phyloP scores from a whole-genome alignment of 1,140 invertebrate genomes.

The Heliothis virescens region DNA sequence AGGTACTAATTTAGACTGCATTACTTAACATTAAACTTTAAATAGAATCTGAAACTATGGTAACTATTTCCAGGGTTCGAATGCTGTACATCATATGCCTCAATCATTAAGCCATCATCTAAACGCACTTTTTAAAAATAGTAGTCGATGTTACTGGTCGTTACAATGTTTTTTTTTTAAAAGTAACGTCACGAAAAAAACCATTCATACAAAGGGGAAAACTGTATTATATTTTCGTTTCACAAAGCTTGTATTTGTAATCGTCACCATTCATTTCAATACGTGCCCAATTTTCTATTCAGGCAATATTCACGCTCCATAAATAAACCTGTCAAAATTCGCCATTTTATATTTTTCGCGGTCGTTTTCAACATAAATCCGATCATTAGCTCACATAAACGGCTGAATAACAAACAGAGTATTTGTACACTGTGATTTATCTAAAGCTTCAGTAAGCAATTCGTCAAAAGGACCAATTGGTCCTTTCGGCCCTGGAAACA shows the following conservation, averaged over 20 bases:
- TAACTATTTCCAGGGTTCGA: no score
- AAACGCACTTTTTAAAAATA: neutral
- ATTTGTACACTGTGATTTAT: neutral
- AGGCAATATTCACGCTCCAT: neutral
- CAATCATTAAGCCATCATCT: no score
- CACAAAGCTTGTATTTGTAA: slow-evolving; percentile 21
- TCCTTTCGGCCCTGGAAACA: slow-evolving; percentile 23
- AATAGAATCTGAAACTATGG: no score
- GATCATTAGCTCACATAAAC: neutral
- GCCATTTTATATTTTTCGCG: slow-evolving; percentile 1
- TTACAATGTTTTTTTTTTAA: neutral
- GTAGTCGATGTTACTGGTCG: neutral
- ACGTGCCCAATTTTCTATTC: slow-evolving; percentile 21
- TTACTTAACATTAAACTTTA: no score
- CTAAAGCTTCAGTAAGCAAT: slow-evolving; percentile 7
- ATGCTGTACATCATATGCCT: no score
- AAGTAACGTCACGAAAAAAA: neutral
- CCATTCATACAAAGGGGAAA: neutral
- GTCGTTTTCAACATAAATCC: neutral
- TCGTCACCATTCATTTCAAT: slow-evolving; percentile 18
- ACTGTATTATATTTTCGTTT: slow-evolving; percentile 1
- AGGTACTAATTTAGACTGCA: no score
- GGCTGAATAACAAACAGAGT: neutral
- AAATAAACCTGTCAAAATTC: slow-evolving; percentile 21
- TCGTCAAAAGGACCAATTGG: slow-evolving; percentile 22